Conservation (phyloP, 2,888 invertebrate species). For the Netelia melanura region DNA sequence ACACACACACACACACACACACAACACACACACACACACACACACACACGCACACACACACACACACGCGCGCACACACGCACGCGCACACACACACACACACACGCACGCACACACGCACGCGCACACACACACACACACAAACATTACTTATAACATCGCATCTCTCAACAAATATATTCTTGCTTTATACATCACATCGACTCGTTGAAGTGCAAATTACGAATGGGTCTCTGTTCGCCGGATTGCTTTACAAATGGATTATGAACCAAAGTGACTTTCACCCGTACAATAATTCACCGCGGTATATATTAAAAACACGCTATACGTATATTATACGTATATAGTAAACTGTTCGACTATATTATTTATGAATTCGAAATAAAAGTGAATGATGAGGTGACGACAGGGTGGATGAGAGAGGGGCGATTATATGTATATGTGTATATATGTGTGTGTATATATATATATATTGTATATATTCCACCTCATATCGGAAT, state of each 20-base stretch:
- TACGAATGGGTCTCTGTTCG: conserved; percentile 50
- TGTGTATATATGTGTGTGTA: conserved; percentile 10
- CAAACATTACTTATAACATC: conserved; percentile 24
- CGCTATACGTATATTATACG: conserved; percentile 1
- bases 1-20: too few species aligned
- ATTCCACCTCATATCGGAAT: conserved; percentile 34
- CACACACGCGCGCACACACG: too few species aligned
- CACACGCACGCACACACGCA: too few species aligned
- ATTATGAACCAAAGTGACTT: conserved; percentile 52
- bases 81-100: too few species aligned
- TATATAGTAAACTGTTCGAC: conserved; percentile 13
- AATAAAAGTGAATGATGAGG: conserved; percentile 63
- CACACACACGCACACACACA: too few species aligned
- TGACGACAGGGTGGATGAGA: conserved; percentile 50
- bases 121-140: too few species aligned
- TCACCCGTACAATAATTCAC: conserved; percentile 47
- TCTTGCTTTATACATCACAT: conserved; percentile 53
- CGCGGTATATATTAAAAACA: conserved; percentile 1
- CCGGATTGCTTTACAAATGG: conserved; percentile 55
- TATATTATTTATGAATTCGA: conserved; percentile 50
- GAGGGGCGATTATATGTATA: conserved; percentile 35
- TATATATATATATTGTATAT: background rate
- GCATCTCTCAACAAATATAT: conserved; percentile 60
- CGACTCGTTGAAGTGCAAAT: conserved; percentile 70
- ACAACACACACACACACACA: too few species aligned